phyloP scores from a whole-genome alignment of 1,140 invertebrate species.

The Philotrypesis tridentata region DNA sequence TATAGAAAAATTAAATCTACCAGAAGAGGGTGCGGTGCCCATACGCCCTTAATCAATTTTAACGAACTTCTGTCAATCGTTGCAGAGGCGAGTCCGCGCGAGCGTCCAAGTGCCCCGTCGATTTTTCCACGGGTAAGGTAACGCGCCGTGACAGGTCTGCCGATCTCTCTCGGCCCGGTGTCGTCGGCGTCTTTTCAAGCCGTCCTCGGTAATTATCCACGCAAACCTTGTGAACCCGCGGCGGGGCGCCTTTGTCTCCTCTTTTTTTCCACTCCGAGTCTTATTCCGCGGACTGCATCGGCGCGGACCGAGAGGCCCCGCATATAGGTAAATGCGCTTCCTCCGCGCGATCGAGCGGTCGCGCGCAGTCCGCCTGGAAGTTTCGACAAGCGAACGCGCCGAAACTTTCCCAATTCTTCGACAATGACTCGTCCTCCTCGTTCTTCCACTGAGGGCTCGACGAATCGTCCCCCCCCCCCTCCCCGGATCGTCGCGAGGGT shows the following conservation, averaged over 20 bases:
- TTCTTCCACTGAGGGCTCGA: no score
- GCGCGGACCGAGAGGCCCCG: no score
- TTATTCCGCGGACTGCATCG: no score
- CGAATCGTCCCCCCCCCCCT: no score
- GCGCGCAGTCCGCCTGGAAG: constrained; percentile 57
- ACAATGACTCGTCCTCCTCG: neutral
- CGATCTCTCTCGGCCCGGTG: constrained; percentile 53
- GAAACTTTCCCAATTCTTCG: constrained; percentile 1
- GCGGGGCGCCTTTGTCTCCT: constrained; percentile 49
- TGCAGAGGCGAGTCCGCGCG: no score
- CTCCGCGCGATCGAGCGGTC: constrained; percentile 21
- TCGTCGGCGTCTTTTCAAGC: constrained; percentile 67
- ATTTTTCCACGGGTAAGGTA: constrained; percentile 59
- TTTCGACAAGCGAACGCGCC: constrained; percentile 59
- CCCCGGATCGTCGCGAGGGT: no score
- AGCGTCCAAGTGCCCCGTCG: constrained; percentile 60
- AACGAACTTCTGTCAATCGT: neutral
- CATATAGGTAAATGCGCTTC: neutral
- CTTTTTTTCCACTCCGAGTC: constrained; percentile 24
- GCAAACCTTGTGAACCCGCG: constrained; percentile 58
- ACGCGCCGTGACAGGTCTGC: constrained; percentile 65
- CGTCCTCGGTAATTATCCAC: constrained; percentile 67
- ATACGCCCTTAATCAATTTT: neutral
- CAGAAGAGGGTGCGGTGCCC: no score
- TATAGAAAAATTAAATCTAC: no score